Conservation (phyloP, 30 jellyfish, hydroid and myxozoan species). For the Cassiopea xamachana region DNA sequence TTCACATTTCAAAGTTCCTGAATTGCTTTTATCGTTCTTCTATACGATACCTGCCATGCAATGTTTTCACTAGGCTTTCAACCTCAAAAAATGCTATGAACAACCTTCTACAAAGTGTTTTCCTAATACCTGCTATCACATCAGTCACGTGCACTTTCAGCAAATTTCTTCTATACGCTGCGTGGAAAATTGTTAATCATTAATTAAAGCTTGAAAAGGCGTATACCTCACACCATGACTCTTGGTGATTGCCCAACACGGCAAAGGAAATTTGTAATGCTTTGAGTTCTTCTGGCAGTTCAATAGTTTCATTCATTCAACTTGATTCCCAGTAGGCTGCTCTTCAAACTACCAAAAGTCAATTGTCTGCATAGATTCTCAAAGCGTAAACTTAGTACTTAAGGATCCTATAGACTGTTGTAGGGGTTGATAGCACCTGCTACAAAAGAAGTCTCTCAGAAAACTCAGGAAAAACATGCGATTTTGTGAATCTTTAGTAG, state of each 20-base stretch:
- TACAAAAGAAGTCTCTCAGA: no score
- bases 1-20: background rate
- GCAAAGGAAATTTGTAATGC: no score
- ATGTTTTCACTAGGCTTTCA: constrained; percentile 5
- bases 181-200: background rate
- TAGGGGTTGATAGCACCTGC: no score
- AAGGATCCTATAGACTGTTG: no score
- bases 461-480: no score
- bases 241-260: background rate
- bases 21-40: constrained; percentile 3
- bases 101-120: background rate
- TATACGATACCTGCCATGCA: constrained; percentile 8
- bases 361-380: no score
- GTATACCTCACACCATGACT: background rate
- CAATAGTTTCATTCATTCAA: no score
- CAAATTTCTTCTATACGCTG: background rate
- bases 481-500: no score
- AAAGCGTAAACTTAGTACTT: no score
- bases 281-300: no score
- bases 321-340: no score
- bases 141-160: background rate
- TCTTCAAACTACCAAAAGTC: no score
- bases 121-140: constrained; percentile 11
- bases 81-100: background rate
- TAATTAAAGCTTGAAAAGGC: background rate